phyloP scores from a whole-genome alignment of 2,113 vertebrate species.

The Mobula birostris region DNA sequence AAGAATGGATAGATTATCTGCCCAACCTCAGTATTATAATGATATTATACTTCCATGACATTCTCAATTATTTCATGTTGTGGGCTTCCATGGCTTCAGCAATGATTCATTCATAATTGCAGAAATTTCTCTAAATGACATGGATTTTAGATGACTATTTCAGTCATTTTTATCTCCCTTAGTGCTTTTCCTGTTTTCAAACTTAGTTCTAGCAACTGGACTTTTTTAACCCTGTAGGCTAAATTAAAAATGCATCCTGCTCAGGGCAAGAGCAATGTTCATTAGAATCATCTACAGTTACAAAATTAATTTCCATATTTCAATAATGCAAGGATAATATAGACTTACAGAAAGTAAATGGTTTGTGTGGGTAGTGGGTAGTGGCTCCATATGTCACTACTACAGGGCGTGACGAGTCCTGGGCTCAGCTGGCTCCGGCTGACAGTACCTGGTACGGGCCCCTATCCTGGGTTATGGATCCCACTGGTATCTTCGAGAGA shows the following conservation, averaged over 20 bases:
- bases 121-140: neutral
- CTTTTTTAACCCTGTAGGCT: neutral
- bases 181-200: neutral
- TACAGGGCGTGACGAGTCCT: too few relatives aligned
- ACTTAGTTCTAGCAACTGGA: neutral
- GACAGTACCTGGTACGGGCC: too few relatives aligned
- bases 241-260: neutral
- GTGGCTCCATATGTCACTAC: too few relatives aligned
- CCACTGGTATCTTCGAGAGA: too few relatives aligned
- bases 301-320: too few relatives aligned
- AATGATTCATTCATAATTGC: constrained; percentile 4
- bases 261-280: neutral
- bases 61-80: neutral
- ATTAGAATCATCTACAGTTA: neutral
- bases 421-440: too few relatives aligned
- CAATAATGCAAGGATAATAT: too few relatives aligned
- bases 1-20: neutral
- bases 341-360: too few relatives aligned
- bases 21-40: neutral
- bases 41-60: neutral
- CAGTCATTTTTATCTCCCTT: neutral
- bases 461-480: too few relatives aligned
- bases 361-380: too few relatives aligned
- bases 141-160: neutral
- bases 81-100: neutral